Percentiles rank a stretch among this genome's conserved stretches.
Evolutionary conservation across 1,140 invertebrate genomes (phyloP).

Genomic region (Theocolax elegans): DNA sequence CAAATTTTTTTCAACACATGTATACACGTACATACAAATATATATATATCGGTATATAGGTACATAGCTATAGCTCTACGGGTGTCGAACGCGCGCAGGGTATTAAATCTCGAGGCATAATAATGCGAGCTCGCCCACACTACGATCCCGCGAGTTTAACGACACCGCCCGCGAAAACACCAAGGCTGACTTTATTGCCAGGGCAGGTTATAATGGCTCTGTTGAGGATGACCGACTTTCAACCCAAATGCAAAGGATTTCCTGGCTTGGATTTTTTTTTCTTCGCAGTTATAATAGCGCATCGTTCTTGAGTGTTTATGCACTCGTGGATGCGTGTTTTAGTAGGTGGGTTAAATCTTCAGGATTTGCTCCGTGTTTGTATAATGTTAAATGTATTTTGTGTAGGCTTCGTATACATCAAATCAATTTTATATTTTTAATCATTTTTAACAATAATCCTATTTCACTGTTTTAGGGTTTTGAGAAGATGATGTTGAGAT

Average conservation of each 20-base stretch:
- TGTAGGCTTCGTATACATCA: too few species aligned
- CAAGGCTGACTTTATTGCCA: slow-evolving; percentile 8
- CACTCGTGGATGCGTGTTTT: background rate
- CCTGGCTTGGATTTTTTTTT: background rate
- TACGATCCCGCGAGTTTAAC: slow-evolving; percentile 11
- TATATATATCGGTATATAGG: too few species aligned
- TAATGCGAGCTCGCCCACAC: slow-evolving; percentile 17
- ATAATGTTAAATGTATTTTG: too few species aligned
- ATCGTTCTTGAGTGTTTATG: background rate
- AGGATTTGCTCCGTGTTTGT: too few species aligned
- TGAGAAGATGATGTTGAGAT: too few species aligned
- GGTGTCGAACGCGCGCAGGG: too few species aligned
- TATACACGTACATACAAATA: too few species aligned
- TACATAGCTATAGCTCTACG: too few species aligned
- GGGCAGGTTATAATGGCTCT: background rate
- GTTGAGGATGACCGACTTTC: slow-evolving; percentile 23
- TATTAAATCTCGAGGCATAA: slow-evolving; percentile 12
- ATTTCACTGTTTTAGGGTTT: too few species aligned
- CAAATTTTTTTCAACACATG: too few species aligned
- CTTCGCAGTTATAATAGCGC: background rate
- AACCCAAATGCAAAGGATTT: background rate
- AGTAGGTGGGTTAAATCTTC: background rate
- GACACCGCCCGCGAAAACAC: slow-evolving; percentile 1
- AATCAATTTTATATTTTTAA: too few species aligned
- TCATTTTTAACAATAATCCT: too few species aligned